Conservation (phyloP, 2,113 vertebrate species). For the Oreochromis tanganicae region DNA sequence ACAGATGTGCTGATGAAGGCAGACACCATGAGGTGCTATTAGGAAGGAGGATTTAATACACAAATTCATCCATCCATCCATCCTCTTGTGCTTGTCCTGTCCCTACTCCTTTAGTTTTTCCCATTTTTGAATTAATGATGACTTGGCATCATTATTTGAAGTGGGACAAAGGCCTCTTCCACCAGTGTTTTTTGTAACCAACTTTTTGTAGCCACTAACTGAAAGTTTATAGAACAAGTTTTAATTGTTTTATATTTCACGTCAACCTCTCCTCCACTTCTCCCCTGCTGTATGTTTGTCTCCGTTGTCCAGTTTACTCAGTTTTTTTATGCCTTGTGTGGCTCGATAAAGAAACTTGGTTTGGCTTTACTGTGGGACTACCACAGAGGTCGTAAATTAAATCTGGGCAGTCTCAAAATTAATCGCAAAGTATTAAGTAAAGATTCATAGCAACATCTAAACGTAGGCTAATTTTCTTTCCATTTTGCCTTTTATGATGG, state of each 20-base stretch:
- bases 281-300: too few species aligned
- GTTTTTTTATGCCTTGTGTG: too few species aligned
- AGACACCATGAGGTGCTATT: not conserved
- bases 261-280: too few species aligned
- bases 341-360: not conserved
- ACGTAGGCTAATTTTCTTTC: not conserved
- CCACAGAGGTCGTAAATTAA: not conserved
- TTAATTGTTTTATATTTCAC: too few species aligned
- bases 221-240: too few species aligned
- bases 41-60: not conserved
- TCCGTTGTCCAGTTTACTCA: too few species aligned
- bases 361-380: not conserved
- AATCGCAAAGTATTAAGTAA: not conserved
- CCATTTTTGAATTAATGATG: not conserved
- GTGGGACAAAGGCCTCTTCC: too few species aligned
- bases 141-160: not conserved
- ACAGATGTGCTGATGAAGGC: not conserved
- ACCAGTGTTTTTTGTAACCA: too few species aligned
- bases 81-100: not conserved
- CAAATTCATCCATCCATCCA: not conserved
- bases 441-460: not conserved
- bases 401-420: not conserved
- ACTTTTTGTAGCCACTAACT: too few species aligned
- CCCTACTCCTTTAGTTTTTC: not conserved
- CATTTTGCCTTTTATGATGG: not conserved